These are phyloP conservation scores for Apis dorsata DNA, from an alignment of 1,140 invertebrate species.

Conservation along the genomic window DNA sequence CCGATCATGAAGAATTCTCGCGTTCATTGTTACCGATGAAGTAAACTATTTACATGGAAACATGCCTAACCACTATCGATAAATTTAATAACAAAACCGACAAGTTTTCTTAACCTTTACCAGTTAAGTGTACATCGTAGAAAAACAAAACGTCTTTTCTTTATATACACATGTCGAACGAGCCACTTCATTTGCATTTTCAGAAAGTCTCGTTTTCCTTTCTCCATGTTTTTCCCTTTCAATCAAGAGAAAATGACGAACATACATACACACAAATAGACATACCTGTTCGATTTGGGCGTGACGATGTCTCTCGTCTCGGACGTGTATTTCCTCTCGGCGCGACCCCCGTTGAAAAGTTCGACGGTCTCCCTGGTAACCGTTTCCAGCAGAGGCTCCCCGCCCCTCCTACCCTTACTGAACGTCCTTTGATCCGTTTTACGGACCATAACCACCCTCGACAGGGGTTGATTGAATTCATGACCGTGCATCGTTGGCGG, in stretches of 20 bases:
- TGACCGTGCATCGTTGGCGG: conserved; percentile 82
- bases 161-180: not conserved
- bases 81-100: too few relatives aligned
- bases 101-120: too few relatives aligned
- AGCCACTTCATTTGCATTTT: conserved; percentile 15
- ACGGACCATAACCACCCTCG: conserved; percentile 83
- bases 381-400: conserved; percentile 80
- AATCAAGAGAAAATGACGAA: conserved; percentile 13
- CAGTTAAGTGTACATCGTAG: not conserved
- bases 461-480: conserved; percentile 81
- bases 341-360: conserved; percentile 81
- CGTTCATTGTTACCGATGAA: not conserved
- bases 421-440: conserved; percentile 84
- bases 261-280: too few relatives aligned
- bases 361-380: conserved; percentile 83
- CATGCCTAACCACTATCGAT: not conserved
- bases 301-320: conserved; percentile 81
- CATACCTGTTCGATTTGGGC: conserved; percentile 78
- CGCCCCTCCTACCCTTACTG: conserved; percentile 76
- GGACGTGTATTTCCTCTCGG: conserved; percentile 82
- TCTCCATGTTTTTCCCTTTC: conserved; percentile 10
- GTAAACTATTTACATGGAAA: not conserved
- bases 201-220: conserved; percentile 22
- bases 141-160: not conserved
- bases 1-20: too few relatives aligned